Conservation (phyloP, 2,888 invertebrate species). For the Bibio marci region DNA sequence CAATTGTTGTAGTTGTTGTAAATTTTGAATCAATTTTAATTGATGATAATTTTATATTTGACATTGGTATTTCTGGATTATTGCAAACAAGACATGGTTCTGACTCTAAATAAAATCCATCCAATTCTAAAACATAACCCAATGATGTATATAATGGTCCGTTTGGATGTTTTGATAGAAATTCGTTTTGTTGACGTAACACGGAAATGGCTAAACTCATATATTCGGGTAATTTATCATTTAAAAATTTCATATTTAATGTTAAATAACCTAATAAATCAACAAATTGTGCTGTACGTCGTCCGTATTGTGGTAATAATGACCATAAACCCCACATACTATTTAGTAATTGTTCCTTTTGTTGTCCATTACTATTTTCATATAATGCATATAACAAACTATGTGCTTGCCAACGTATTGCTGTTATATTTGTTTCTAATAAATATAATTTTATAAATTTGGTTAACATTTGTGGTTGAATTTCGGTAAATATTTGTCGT, state of each 20-base stretch:
- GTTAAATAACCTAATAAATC: conserved; percentile 92
- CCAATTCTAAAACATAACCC: conserved; percentile 86
- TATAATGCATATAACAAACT: conserved; percentile 68
- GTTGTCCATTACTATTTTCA: conserved; percentile 58
- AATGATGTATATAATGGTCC: conserved; percentile 82
- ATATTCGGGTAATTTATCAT: conserved; percentile 51
- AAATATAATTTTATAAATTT: conserved; percentile 78
- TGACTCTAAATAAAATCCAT: conserved; percentile 90
- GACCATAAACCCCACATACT: conserved; percentile 88
- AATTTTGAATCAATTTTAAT: conserved; percentile 95
- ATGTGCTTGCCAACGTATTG: conserved; percentile 92
- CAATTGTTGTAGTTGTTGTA: conserved; percentile 94
- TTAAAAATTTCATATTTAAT: conserved; percentile 58
- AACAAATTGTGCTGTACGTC: conserved; percentile 91
- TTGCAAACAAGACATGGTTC: conserved; percentile 97
- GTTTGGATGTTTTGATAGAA: conserved; percentile 83
- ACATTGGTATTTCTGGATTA: conserved; percentile 87
- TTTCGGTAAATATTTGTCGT: conserved; percentile 49
- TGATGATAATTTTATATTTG: conserved; percentile 78
- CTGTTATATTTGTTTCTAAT: conserved; percentile 81
- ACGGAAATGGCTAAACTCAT: conserved; percentile 75
- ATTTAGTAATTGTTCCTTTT: conserved; percentile 65
- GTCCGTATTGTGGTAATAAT: conserved; percentile 72
- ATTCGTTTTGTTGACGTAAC: conserved; percentile 72
- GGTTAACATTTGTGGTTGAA: conserved; percentile 30